Evolutionary conservation across 1,140 invertebrate species (phyloP), one percentile per base, ranked within the genome.

Genomic region (Zelostemma sp.): DNA sequence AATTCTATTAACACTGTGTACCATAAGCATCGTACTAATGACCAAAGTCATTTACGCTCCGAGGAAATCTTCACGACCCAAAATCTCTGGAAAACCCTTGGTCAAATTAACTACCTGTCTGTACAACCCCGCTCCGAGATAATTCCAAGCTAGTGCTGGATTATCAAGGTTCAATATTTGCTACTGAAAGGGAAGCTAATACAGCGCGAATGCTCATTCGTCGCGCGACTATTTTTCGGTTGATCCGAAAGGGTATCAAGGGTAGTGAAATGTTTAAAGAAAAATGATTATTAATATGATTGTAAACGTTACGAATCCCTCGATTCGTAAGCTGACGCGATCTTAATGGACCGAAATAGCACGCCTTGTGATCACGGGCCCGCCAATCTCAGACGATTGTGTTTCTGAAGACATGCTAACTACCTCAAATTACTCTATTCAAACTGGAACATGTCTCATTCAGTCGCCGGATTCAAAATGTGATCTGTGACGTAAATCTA

Each of bases 381-480:
- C 80, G 77, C 80, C 81, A 84, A 85, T 85, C 81, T 80, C 75
- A 75, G 75, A 68, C 82, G 80, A 85, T 85, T 85, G 83, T 84
- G 77, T 75, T 78, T 78, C 79, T 84, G 81, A 85, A 85, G 82
- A 80, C 82, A 78, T 78, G 77, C 80, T 84, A 83, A 85, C 83
- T 84, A 85, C 82, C 81, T 82, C 82, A 85, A 85, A 85, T 81
- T 84, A 82, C 83, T 77, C 83, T 78, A 85, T 85, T 85, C 82
- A 84, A 81, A 73, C 79, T 74, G 33, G 35, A 54, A 69, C 64
- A 63, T 68, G 63, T 63, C 63, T 71, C 63, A 61, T 57, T 66
- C 63, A 58, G 56, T 48, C 28, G 55, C 19, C 51, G 45, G 54
- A 33, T 56, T n/a, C 50, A 55, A 55, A 59, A 47, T 64, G 19